These are phyloP conservation scores for Cyclura pinguis DNA, from an alignment of 2,797 vertebrate genomes.

Conservation along the genomic window DNA sequence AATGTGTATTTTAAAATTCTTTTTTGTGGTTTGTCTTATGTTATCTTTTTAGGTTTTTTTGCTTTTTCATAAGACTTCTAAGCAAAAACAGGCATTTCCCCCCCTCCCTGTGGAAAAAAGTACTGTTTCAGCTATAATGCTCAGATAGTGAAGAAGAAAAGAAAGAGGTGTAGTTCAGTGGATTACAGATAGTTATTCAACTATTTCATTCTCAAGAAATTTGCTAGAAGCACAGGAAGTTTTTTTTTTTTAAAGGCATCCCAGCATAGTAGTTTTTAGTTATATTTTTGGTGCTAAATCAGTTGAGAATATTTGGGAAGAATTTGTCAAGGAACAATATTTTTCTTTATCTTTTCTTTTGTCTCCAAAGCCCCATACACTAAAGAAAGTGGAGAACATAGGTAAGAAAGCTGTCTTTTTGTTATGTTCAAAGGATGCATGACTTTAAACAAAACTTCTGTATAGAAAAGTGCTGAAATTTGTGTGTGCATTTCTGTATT, in stretches of 20 bases:
- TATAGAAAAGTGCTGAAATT: constrained; percentile 46
- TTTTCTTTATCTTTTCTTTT: constrained; percentile 38
- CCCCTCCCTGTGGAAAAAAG: constrained; percentile 27
- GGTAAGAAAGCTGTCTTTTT: constrained; percentile 53
- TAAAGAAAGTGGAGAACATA: constrained; percentile 25
- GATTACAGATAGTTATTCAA: background rate
- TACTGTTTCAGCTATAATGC: constrained; percentile 41
- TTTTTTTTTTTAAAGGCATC: constrained; percentile 48
- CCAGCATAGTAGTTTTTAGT: constrained; percentile 41
- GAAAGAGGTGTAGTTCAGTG: background rate
- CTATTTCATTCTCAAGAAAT: constrained; percentile 41
- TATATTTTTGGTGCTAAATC: constrained; percentile 59
- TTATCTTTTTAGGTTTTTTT: constrained; percentile 2
- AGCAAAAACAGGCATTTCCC: no score
- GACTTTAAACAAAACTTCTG: constrained; percentile 13
- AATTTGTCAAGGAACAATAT: constrained; percentile 27
- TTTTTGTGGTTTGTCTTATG: constrained; percentile 40
- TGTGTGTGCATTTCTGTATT: background rate
- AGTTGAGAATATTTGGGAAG: constrained; percentile 50
- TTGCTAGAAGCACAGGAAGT: constrained; percentile 46
- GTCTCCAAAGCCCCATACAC: constrained; percentile 54
- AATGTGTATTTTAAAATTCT: background rate
- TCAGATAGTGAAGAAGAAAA: constrained; percentile 5
- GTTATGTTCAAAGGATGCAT: constrained; percentile 45
- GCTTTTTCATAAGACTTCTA: constrained; percentile 49